Percentiles rank a stretch among this genome's conserved stretches.
Conservation (phyloP, 2,797 vertebrate species). For the Moxostoma hubbsi region DNA sequence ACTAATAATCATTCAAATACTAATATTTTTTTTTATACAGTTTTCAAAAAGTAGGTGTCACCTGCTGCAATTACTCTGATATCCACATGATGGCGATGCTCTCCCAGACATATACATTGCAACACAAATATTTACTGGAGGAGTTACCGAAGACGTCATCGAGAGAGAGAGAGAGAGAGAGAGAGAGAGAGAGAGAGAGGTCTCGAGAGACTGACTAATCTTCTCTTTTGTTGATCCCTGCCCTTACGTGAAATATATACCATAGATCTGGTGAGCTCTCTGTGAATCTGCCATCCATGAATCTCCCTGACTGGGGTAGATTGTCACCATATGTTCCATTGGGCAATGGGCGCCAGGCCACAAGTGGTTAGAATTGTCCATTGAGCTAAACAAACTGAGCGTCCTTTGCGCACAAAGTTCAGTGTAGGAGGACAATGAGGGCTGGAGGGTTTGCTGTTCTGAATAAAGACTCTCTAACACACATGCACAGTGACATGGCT, state of each 20-base stretch:
- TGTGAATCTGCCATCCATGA: slow-evolving; percentile 64
- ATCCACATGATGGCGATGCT: slow-evolving; percentile 32
- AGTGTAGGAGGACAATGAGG: slow-evolving; percentile 13
- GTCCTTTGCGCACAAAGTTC: slow-evolving; percentile 52
- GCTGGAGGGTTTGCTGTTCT: slow-evolving; percentile 27
- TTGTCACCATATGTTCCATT: slow-evolving; percentile 68
- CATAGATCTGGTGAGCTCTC: slow-evolving; percentile 45
- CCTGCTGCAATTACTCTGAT: slow-evolving; percentile 12
- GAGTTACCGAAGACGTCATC: no score
- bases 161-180: slow-evolving; percentile 57
- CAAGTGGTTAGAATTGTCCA: slow-evolving; percentile 74
- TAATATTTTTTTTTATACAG: no score
- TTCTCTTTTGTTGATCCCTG: slow-evolving; percentile 57
- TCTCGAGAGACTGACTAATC: slow-evolving; percentile 44
- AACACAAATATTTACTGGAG: no score
- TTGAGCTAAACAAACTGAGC: slow-evolving; percentile 74
- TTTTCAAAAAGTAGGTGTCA: no score
- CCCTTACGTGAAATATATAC: slow-evolving; percentile 49
- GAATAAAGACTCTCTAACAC: slow-evolving; percentile 23
- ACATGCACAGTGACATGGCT: slow-evolving; percentile 13
- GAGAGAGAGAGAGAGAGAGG: neutral
- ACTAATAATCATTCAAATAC: no score
- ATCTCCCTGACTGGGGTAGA: slow-evolving; percentile 49
- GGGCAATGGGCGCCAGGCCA: slow-evolving; percentile 60
- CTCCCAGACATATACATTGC: slow-evolving; percentile 24